These are phyloP conservation scores for Plusia festucae DNA, from an alignment of 2,888 invertebrate species.

Conservation along the genomic window DNA sequence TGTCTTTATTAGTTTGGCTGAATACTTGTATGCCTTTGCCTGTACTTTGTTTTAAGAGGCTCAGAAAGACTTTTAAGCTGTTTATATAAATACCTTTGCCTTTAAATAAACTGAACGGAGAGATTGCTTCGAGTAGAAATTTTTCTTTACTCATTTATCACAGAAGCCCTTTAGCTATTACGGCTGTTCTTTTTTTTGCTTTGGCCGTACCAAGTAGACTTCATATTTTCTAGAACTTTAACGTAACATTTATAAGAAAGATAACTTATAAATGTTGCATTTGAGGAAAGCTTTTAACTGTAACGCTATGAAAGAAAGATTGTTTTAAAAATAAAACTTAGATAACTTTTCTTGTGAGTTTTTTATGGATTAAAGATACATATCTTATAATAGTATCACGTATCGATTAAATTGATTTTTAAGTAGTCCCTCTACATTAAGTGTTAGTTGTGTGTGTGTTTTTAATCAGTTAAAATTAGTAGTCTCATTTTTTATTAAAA, in stretches of 20 bases:
- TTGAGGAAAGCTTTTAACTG: background rate
- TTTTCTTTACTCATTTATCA: background rate
- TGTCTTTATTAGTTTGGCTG: conserved; percentile 5
- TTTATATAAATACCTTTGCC: background rate
- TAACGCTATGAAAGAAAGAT: background rate
- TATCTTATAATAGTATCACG: too few species aligned
- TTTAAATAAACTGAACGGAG: background rate
- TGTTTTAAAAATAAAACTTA: background rate
- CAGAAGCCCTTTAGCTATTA: background rate
- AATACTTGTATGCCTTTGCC: conserved; percentile 7
- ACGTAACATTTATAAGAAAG: too few species aligned
- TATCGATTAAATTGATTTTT: too few species aligned
- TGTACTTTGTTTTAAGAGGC: background rate
- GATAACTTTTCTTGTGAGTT: background rate
- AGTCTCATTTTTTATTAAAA: too few species aligned
- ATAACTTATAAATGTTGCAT: background rate
- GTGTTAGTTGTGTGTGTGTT: too few species aligned
- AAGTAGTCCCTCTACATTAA: too few species aligned
- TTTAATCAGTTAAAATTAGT: too few species aligned
- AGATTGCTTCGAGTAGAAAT: background rate
- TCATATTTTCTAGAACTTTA: background rate
- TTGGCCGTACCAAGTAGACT: background rate
- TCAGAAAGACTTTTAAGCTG: background rate
- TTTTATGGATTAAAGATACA: too few species aligned
- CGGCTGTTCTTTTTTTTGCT: background rate